Evolutionary conservation across 2,888 invertebrate genomes (phyloP), one percentile per base, ranked within the genome.

Genomic region (Dolomedes plantarius): DNA sequence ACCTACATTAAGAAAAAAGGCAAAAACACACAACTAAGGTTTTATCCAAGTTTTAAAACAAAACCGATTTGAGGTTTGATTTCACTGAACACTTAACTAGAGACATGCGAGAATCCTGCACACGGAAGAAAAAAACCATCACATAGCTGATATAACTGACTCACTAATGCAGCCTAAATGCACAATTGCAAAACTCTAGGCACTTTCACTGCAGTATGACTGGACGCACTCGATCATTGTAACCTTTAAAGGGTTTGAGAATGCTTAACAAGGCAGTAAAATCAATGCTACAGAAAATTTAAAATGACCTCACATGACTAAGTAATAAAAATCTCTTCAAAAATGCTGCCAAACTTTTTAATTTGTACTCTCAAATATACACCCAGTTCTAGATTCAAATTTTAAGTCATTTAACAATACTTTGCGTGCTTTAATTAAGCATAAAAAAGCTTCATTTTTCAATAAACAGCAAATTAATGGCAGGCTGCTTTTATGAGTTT

Each of bases 191-290:
- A 36, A 46, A 23, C 9, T 32, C 27, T 67, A 32, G 32, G 67
- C 67, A 67, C 67, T 19, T 67, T 3, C 67, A 67, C 36, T 32
- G 36, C 16, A 29, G 29, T 1, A 36, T 6, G 32, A 32, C 31
- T 67, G 31, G 32, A 36, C 36, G 16, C 31, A 23, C 1, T 27
- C 32, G 9, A 13, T n/a, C 11, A 36, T 29, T 65, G 11, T 9
- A 13, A 23, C 7, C 0, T 67, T 32, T 9, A 5, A 36, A 36
- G 11, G 0, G 0, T 19, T 13, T 67, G 36, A 67, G 36, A 67
- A 69, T 77, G 77, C 56, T 76, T 69, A 68, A 7, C 62, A 71
- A 39, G 78, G 64, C 71, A 56, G 39, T 80, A 80, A 80, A 80
- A 80, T 68, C 41, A 46, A 74, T 80, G 67, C 68, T 68, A 74